Evolutionary conservation across 2,888 invertebrate species (phyloP).

Genomic region (Danaus chrysippus): DNA sequence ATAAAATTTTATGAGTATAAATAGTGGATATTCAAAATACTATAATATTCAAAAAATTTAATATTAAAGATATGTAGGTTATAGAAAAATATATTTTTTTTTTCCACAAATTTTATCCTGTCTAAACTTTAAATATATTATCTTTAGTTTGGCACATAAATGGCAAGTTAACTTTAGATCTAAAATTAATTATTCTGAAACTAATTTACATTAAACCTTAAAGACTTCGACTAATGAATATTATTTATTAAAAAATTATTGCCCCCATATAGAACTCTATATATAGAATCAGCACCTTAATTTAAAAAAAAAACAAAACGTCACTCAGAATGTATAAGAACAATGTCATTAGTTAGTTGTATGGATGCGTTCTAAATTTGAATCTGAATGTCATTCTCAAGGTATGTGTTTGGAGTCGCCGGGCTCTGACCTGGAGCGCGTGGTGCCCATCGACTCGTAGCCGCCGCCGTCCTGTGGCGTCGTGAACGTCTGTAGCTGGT

Average conservation of each 20-base stretch:
- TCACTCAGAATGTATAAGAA: not conserved
- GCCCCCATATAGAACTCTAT: not conserved
- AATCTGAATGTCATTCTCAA: slow-evolving; percentile 45
- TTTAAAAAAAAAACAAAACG: slow-evolving; percentile 1
- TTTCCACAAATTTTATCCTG: no score
- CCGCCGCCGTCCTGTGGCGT: slow-evolving; percentile 70
- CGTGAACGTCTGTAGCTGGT: slow-evolving; percentile 71
- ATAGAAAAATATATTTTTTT: not conserved
- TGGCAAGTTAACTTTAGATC: slow-evolving; percentile 10
- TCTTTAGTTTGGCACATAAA: slow-evolving; percentile 26
- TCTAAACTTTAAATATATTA: no score
- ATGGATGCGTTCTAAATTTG: slow-evolving; percentile 5
- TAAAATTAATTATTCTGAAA: not conserved
- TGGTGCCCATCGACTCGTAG: slow-evolving; percentile 95
- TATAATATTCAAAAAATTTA: slow-evolving; percentile 7
- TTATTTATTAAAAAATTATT: slow-evolving; percentile 4
- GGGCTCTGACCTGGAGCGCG: slow-evolving; percentile 87
- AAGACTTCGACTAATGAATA: not conserved
- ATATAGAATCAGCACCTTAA: not conserved
- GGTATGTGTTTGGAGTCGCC: slow-evolving; percentile 59
- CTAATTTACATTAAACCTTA: no score
- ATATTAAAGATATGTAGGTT: slow-evolving; percentile 6
- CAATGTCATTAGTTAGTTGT: not conserved
- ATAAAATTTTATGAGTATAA: no score
- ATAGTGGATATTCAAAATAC: not conserved